Base-by-base conservation (phyloP, 2,888 invertebrate genomes). In the Heteromurus nitidus region DNA sequence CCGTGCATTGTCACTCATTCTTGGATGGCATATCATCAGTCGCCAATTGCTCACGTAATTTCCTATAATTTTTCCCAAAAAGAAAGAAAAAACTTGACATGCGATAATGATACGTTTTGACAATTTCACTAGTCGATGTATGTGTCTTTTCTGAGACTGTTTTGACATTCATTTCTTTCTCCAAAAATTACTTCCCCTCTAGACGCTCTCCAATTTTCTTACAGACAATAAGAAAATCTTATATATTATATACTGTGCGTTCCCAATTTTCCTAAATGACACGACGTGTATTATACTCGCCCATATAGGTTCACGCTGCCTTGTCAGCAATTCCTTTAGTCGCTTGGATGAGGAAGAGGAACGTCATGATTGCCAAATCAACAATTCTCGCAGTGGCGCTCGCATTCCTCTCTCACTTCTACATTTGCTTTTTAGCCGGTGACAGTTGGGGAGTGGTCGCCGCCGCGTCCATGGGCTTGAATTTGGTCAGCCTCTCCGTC, bases 381-480 rank as follows among this genome's bases (percentile, higher is more conserved):
- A 79, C 79, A 2, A 79, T 79, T 28, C 2, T 70, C 28, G 79
- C 72, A 2, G 67, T 83, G 44, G 55, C 60, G 18, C 42, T 83
- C 42, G 80, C 76, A 22, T 70, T 83, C 72, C 28, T 76, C 7
- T 83, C 83, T 36, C 83, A 83, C 31, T 83, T 81, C 69, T 83
- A 81, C 70, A 75, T 83, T 60, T 67, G 77, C 58, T 55, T 74
- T 26, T 55, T 74, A 24, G 76, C 83, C 7, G 75, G 73, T 67
- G 81, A 83, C 75, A 64, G 64, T 42, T 83, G 83, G 83, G 65
- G 83, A 74, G 70, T 83, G 31, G 75, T 83, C 18, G 83, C 77
- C 28, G 77, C 81, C 11, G 55, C 69, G 2, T 70, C 81, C 3
- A 83, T 83, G 83, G 65, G 73, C 26, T n/a, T 62, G 13, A 83